Percentiles rank a stretch among this genome's conserved stretches.
These are phyloP conservation scores for Zygogramma bicolorata DNA, from an alignment of 2,888 invertebrate genomes.

Conservation along the genomic window DNA sequence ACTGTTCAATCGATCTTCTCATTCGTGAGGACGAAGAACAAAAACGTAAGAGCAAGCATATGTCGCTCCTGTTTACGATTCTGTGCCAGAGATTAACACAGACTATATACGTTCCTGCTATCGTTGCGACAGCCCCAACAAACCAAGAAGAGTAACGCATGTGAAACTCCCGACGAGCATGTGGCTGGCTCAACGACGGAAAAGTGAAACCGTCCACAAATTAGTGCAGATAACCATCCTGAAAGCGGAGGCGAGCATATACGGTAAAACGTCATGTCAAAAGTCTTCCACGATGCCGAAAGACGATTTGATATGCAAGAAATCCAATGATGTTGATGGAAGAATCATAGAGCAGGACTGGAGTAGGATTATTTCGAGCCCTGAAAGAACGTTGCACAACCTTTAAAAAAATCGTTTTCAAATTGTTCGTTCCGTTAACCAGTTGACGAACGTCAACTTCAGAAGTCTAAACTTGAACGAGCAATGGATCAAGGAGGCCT, in stretches of 20 bases:
- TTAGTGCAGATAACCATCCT: slow-evolving; percentile 21
- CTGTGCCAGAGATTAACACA: not conserved
- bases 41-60: not conserved
- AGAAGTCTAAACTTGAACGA: no score
- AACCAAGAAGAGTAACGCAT: slow-evolving; percentile 6
- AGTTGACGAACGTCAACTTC: no score
- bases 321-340: not conserved
- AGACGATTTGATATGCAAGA: slow-evolving; percentile 14
- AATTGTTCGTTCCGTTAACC: no score
- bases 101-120: not conserved
- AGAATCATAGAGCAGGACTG: not conserved
- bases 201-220: slow-evolving; percentile 11
- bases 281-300: slow-evolving; percentile 22
- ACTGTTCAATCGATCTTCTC: not conserved
- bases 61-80: slow-evolving; percentile 1
- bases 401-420: no score
- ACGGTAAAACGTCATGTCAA: slow-evolving; percentile 16
- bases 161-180: slow-evolving; percentile 2
- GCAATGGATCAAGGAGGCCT: no score
- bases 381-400: no score
- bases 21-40: not conserved
- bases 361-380: not conserved
- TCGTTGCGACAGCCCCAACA: not conserved
- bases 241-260: slow-evolving; percentile 4
- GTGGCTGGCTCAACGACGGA: not conserved